Evolutionary conservation across 2,113 vertebrate species (phyloP), one percentile per base, ranked within the genome.

Genomic region (Macroglossus sobrinus): DNA sequence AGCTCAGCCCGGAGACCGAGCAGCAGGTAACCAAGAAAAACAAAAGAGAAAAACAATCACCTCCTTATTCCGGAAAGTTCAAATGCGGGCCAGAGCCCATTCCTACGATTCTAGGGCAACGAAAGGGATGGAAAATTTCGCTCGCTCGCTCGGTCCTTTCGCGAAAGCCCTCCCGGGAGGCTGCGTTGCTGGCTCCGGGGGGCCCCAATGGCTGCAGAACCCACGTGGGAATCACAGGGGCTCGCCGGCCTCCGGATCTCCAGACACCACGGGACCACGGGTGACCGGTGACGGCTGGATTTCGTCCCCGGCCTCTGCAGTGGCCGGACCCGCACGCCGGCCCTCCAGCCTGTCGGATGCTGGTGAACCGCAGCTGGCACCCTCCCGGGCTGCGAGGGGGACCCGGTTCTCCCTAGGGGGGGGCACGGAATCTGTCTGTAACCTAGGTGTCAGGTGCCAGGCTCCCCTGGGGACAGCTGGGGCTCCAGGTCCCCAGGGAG

Each of bases 21-120:
- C 90, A 78, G 93, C 85, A 93, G 85, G 93, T 64, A 76, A 90
- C 95, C 80, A 93, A 81, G 92, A 90, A 91, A 93, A 84, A 74
- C 92, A 94, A 94, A 69, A 33, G 64, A 38, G 78, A 50, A 66
- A 84, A 94, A 89, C 61, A 89, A 81, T 78, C 53, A 78, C 72
- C 1, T 6, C 61, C 86, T 93, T 75, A 19, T 89, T 90, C 96
- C 68, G 91, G 94, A 71, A 89, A 96, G 80, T 94, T 94, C 89
- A 85, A 50, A 55, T 1, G 35, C 61, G 40, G 92, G 80, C 79
- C 94, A 96, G 71, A 79, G 78, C 72, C 66, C 19, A 13, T 82
- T 64, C 7, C 0, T 87, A 68, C 0, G 3, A 28, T 76, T 86
- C 82, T 45, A 57, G 86, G 87, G 64, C 50, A 59, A 11, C 7